phyloP scores from a whole-genome alignment of 1,140 invertebrate species.

The Drepana arcuata region DNA sequence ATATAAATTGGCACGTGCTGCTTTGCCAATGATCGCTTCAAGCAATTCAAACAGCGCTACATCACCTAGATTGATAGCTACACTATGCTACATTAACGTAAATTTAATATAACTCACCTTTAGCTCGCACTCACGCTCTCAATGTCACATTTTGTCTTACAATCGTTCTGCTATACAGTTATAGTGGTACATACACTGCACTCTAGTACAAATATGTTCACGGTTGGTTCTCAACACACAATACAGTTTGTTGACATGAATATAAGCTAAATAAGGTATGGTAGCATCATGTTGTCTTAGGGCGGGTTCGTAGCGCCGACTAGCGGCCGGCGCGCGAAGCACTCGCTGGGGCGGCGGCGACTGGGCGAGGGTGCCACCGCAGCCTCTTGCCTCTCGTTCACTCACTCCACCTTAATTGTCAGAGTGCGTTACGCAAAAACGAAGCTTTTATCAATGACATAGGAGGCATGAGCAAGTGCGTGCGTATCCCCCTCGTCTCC shows the following conservation, averaged over 20 bases:
- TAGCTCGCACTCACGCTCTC: background rate
- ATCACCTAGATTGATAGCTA: too few species aligned
- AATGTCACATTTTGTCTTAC: background rate
- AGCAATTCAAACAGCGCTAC: too few species aligned
- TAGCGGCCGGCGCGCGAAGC: slow-evolving; percentile 44
- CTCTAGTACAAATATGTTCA: too few species aligned
- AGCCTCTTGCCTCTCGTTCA: slow-evolving; percentile 29
- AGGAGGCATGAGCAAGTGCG: slow-evolving; percentile 47
- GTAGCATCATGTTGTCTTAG: slow-evolving; percentile 47
- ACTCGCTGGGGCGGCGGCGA: slow-evolving; percentile 35
- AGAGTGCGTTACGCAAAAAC: slow-evolving; percentile 53
- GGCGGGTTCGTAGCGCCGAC: slow-evolving; percentile 58
- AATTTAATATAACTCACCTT: background rate
- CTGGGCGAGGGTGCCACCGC: slow-evolving; percentile 26
- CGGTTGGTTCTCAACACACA: too few species aligned
- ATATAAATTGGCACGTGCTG: too few species aligned
- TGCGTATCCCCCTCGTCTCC: slow-evolving; percentile 10
- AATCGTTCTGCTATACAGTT: background rate
- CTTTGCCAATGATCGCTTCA: too few species aligned
- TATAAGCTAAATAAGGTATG: slow-evolving; percentile 44
- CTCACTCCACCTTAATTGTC: slow-evolving; percentile 39
- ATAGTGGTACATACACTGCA: background rate
- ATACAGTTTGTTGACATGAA: slow-evolving; percentile 58
- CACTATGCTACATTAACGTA: too few species aligned
- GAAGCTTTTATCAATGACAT: slow-evolving; percentile 63